phyloP scores from a whole-genome alignment of 2,888 invertebrate species.

The Xylocampa areola region DNA sequence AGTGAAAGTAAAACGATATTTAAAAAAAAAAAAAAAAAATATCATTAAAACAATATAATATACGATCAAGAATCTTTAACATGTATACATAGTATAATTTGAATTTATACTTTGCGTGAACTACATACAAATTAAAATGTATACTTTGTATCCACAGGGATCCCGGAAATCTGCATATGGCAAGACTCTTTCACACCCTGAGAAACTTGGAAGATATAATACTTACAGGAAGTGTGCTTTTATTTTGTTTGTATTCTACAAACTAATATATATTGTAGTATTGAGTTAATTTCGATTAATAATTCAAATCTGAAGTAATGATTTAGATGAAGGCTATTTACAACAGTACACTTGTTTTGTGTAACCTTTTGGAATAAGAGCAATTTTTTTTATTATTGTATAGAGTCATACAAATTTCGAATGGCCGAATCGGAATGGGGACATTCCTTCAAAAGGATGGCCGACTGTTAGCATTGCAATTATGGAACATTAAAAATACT shows the following conservation, averaged over 20 bases:
- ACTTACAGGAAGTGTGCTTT: neutral
- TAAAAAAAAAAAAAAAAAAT: neutral
- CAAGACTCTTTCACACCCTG: neutral
- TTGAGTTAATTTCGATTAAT: too few relatives aligned
- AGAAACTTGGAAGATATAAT: neutral
- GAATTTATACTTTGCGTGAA: neutral
- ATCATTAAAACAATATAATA: neutral
- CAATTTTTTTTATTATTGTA: neutral
- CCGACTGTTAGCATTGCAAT: conserved; percentile 2
- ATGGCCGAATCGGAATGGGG: conserved; percentile 9
- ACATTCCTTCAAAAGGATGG: conserved; percentile 5
- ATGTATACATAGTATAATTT: neutral
- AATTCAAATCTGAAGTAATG: neutral
- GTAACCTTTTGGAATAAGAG: neutral
- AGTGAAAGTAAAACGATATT: neutral
- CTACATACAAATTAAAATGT: neutral
- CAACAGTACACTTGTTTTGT: neutral
- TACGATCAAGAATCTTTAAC: neutral
- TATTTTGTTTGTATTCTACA: neutral
- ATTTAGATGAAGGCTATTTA: neutral
- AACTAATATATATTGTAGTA: neutral
- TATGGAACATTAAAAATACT: neutral
- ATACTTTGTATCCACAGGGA: neutral
- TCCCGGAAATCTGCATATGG: neutral
- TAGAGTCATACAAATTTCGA: conserved; percentile 7